Percentiles rank a stretch among this genome's conserved stretches.
phyloP scores from a whole-genome alignment of 2,113 vertebrate species.

The Melanostigma gelatinosum region DNA sequence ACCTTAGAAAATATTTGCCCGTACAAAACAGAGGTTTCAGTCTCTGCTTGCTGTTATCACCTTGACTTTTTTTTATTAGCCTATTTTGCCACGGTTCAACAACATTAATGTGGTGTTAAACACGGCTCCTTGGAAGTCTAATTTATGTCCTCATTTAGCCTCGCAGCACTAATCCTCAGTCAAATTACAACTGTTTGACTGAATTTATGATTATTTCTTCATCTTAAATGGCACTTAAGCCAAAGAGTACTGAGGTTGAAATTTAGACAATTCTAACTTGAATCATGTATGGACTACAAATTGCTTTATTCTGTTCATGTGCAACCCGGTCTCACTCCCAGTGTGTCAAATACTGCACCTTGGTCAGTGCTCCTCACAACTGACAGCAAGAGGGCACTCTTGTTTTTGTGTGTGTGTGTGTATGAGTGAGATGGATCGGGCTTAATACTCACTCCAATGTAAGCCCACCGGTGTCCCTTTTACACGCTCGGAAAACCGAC shows the following conservation, averaged over 20 bases:
- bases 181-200: slow-evolving; percentile 29
- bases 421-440: not conserved
- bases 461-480: too few relatives aligned
- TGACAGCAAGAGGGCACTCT: too few relatives aligned
- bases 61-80: slow-evolving; percentile 7
- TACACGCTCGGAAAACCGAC: too few relatives aligned
- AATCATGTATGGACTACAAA: not conserved
- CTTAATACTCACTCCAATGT: too few relatives aligned
- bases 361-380: not conserved
- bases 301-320: slow-evolving; percentile 2
- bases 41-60: not conserved
- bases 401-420: not conserved
- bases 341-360: not conserved
- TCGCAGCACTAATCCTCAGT: slow-evolving; percentile 36
- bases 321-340: not conserved
- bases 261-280: not conserved
- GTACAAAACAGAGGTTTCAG: slow-evolving; percentile 9
- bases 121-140: slow-evolving; percentile 36
- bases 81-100: slow-evolving; percentile 18
- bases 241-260: not conserved
- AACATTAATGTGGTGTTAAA: slow-evolving; percentile 45
- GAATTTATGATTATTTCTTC: slow-evolving; percentile 34
- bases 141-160: slow-evolving; percentile 52
- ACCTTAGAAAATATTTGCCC: not conserved
- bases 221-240: not conserved